Evolutionary conservation across 2,797 vertebrate genomes (phyloP).

Genomic region (Spondyliosoma cantharus): DNA sequence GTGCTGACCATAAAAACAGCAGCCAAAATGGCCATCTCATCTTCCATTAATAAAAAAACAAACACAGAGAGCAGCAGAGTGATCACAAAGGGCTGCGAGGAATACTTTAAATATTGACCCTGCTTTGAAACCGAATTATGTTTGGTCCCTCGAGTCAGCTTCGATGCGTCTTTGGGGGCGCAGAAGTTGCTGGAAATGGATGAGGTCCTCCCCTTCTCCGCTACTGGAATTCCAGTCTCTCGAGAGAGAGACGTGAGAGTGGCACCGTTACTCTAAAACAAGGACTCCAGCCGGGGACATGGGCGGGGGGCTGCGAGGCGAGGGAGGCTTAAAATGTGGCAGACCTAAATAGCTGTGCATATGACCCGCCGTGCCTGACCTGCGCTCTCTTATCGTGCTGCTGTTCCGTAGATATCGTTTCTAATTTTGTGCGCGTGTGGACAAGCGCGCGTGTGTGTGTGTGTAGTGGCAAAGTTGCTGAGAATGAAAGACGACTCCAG

Average conservation of each 20-base stretch:
- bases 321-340: conserved; percentile 58
- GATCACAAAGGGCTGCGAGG: conserved; percentile 24
- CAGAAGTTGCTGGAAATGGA: conserved; percentile 37
- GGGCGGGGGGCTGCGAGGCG: conserved; percentile 42
- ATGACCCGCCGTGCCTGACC: conserved; percentile 72
- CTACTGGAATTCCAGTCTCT: conserved; percentile 60
- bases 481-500: conserved; percentile 80
- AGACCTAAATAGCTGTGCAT: conserved; percentile 74
- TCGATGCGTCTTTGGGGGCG: conserved; percentile 38
- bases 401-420: conserved; percentile 65
- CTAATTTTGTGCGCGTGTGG: conserved; percentile 56
- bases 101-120: conserved; percentile 57
- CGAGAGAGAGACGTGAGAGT: conserved; percentile 52
- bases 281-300: conserved; percentile 42
- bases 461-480: conserved; percentile 54
- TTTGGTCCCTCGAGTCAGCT: conserved; percentile 47
- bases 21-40: conserved; percentile 19
- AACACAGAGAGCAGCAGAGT: conserved; percentile 1
- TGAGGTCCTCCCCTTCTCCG: conserved; percentile 44
- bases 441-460: conserved; percentile 43
- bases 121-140: conserved; percentile 51
- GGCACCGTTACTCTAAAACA: conserved; percentile 58
- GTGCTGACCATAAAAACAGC: background rate
- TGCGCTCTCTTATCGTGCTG: conserved; percentile 64
- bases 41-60: conserved; percentile 32